Percentiles rank a stretch among this genome's conserved stretches.
Conservation (phyloP, 2,888 invertebrate species). For the Amorpha juglandis region DNA sequence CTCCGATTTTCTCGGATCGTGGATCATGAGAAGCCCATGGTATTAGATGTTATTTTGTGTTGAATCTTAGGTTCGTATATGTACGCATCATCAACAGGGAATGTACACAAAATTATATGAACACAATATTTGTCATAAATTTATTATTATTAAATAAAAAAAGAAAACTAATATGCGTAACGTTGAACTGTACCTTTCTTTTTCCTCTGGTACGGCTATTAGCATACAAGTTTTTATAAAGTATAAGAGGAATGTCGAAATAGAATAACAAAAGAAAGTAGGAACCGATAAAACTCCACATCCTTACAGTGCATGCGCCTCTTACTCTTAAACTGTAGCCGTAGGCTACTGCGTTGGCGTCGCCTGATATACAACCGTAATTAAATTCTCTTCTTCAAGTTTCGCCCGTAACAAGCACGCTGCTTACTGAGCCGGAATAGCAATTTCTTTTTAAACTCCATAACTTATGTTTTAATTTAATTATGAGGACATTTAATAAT, state of each 20-base stretch:
- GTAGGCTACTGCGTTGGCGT: constrained; percentile 1
- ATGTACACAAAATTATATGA: too few species aligned
- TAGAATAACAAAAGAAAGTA: background rate
- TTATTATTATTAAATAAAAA: too few species aligned
- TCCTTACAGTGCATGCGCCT: background rate
- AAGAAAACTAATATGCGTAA: background rate
- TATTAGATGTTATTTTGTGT: background rate
- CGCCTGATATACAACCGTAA: constrained; percentile 43
- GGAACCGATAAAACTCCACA: constrained; percentile 6
- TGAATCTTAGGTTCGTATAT: background rate
- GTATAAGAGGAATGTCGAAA: background rate
- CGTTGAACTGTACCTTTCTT: background rate
- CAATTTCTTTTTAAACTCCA: constrained; percentile 74
- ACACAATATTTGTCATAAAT: too few species aligned
- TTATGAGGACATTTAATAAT: constrained; percentile 73
- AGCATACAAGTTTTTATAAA: background rate
- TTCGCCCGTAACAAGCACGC: constrained; percentile 53
- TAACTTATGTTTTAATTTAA: constrained; percentile 79
- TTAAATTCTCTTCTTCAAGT: constrained; percentile 68
- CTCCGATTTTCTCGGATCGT: background rate
- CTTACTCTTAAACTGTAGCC: background rate
- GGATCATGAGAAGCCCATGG: background rate
- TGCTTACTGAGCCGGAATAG: constrained; percentile 59
- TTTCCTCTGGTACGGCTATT: too few species aligned
- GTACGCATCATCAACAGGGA: too few species aligned